Conservation (phyloP, 2,113 vertebrate genomes). For the Tenebrosternarchus preto region DNA sequence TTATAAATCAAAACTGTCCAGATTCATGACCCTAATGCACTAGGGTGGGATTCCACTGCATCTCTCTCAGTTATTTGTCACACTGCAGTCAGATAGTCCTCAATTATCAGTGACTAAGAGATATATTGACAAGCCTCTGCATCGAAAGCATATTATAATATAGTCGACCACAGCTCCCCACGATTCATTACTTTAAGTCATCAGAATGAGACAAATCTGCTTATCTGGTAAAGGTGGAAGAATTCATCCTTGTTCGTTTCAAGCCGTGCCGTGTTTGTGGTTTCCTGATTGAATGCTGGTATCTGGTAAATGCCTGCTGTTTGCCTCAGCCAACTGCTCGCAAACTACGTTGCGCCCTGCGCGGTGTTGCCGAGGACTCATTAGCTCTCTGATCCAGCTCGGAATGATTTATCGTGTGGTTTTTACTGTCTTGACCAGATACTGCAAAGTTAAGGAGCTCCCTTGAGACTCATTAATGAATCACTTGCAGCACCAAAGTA, state of each 20-base stretch:
- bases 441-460: constrained; percentile 64
- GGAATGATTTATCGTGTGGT: constrained; percentile 64
- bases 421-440: constrained; percentile 58
- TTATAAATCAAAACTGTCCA: too few relatives aligned
- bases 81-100: not conserved
- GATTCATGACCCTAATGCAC: too few relatives aligned
- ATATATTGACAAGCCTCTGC: constrained; percentile 51
- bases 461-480: constrained; percentile 72
- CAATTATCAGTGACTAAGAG: constrained; percentile 40
- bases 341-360: constrained; percentile 55
- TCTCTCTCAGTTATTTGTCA: constrained; percentile 12
- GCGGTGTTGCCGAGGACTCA: constrained; percentile 35
- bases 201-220: constrained; percentile 53
- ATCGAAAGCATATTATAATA: constrained; percentile 43
- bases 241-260: constrained; percentile 38
- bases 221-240: constrained; percentile 18
- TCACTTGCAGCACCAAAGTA: constrained; percentile 55
- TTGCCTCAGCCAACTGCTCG: constrained; percentile 23
- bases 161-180: constrained; percentile 49
- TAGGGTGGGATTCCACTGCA: too few relatives aligned
- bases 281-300: constrained; percentile 5
- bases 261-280: not conserved
- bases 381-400: constrained; percentile 50
- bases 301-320: constrained; percentile 19
- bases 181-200: constrained; percentile 54